Conservation (phyloP, 2,113 vertebrate species). For the Epinephelus cyanopodus region DNA sequence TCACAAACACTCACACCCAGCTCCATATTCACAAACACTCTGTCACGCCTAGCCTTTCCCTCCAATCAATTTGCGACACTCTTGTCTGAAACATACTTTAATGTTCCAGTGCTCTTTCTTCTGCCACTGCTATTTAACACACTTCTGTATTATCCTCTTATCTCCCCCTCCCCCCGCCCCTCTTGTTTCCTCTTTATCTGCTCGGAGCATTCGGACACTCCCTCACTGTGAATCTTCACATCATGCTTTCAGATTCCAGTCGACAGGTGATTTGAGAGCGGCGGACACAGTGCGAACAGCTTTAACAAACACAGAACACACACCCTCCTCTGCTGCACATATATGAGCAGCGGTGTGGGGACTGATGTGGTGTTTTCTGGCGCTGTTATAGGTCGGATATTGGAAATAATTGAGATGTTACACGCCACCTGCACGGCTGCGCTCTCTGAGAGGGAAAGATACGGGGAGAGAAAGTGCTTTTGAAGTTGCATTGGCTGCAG, state of each 20-base stretch:
- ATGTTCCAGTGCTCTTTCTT: constrained; percentile 77
- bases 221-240: constrained; percentile 44
- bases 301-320: constrained; percentile 5
- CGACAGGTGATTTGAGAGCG: constrained; percentile 55
- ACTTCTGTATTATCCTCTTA: constrained; percentile 78
- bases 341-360: neutral
- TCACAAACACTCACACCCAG: constrained; percentile 33
- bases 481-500: constrained; percentile 67
- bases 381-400: constrained; percentile 1
- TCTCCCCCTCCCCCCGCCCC: constrained; percentile 23
- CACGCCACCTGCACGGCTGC: constrained; percentile 31
- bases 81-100: constrained; percentile 78
- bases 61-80: constrained; percentile 78
- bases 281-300: constrained; percentile 3
- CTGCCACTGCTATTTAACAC: constrained; percentile 76
- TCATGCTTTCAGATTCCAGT: constrained; percentile 44
- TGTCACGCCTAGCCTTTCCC: constrained; percentile 66
- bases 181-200: constrained; percentile 52
- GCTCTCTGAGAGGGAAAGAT: neutral
- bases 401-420: constrained; percentile 51
- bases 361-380: constrained; percentile 15
- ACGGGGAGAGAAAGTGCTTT: constrained; percentile 45
- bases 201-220: constrained; percentile 23
- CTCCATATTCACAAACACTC: constrained; percentile 56
- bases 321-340: no score